A percentile compares a stretch with the other conserved stretches of the same genome.
Evolutionary conservation across 2,113 vertebrate genomes (phyloP).

Genomic region (Cygnus atratus): DNA sequence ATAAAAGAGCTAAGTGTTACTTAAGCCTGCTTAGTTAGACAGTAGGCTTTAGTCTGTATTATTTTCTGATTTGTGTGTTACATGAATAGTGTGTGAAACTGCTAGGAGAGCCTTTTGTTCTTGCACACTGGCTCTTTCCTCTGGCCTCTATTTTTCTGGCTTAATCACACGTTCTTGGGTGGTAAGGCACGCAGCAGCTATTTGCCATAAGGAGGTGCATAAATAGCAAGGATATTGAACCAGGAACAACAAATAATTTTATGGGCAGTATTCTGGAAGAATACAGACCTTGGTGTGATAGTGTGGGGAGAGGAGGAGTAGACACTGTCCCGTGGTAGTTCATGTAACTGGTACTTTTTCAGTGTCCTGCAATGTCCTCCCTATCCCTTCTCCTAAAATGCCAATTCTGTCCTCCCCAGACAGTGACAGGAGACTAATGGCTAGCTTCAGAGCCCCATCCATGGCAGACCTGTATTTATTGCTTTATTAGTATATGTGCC

Average conservation of each 20-base stretch:
- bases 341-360: neutral
- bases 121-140: neutral
- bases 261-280: neutral
- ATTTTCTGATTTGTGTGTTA: neutral
- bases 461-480: neutral
- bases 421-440: neutral
- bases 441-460: neutral
- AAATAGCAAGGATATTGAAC: neutral
- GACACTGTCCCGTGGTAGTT: neutral
- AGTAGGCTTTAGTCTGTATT: neutral
- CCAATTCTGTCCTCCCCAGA: neutral
- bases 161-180: neutral
- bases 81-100: neutral
- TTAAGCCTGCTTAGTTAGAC: neutral
- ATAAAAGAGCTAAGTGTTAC: neutral
- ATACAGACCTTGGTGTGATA: fast-evolving
- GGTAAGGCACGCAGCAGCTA: neutral
- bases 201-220: neutral
- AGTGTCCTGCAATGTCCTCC: neutral
- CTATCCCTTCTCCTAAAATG: neutral
- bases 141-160: neutral
- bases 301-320: neutral
- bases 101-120: neutral
- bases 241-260: fast-evolving
- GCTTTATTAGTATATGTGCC: neutral